phyloP scores from a whole-genome alignment of 2,113 vertebrate genomes.

The Oreochromis aureus region DNA sequence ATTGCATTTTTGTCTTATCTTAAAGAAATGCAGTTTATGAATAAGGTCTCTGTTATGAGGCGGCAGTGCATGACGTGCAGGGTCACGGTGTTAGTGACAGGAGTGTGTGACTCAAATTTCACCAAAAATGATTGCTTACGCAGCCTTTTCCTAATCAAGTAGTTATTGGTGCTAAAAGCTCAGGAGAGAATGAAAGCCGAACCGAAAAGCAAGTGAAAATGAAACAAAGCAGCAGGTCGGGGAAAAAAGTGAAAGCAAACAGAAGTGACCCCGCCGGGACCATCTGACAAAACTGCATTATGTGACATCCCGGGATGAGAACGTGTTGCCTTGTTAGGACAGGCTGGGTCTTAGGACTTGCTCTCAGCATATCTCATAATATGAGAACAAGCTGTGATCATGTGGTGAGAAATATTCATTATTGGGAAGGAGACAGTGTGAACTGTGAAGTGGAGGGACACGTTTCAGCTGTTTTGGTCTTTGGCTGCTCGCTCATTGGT shows the following conservation, averaged over 20 bases:
- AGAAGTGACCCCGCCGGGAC: accelerated
- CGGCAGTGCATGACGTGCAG: background rate
- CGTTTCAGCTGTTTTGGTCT: background rate
- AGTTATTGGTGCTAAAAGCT: background rate
- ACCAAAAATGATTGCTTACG: background rate
- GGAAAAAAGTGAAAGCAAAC: background rate
- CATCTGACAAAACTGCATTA: background rate
- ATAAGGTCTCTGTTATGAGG: background rate
- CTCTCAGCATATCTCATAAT: background rate
- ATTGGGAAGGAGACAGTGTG: background rate
- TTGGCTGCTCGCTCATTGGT: background rate
- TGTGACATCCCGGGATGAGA: background rate
- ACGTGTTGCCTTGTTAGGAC: background rate
- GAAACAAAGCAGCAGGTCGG: background rate
- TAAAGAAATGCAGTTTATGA: background rate
- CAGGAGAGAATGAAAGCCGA: background rate
- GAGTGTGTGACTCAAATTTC: background rate
- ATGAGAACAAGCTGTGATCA: background rate
- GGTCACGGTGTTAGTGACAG: background rate
- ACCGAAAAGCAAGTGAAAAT: background rate
- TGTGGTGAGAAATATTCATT: background rate
- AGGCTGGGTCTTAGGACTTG: background rate
- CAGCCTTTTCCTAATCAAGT: background rate
- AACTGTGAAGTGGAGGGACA: background rate
- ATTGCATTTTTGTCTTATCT: background rate